Base-by-base conservation (phyloP, 2,888 invertebrate genomes). In the Nysson spinosus region DNA sequence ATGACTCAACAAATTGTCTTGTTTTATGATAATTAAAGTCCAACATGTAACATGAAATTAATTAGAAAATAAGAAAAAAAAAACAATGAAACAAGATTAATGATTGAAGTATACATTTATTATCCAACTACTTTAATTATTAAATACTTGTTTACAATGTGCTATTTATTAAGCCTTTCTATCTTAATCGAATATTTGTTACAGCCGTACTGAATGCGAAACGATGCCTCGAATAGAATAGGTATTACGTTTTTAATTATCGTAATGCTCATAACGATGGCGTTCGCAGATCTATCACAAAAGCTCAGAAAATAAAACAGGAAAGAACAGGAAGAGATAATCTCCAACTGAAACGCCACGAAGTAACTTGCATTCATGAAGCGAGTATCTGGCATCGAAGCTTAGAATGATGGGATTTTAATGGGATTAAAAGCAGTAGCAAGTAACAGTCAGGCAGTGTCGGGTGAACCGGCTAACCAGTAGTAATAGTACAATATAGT, bases 401-500 rank as follows among this genome's bases (percentile, higher is more conserved):
- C 49, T 58, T 57, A 54, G 63, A 70, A 61, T 58, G 69, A 73
- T 70, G 57, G 63, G 58, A 67, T 73, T 70, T 70, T 73, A 69
- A 67, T 67, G 63, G 66, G 73, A 73, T 74, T 73, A 71, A 62
- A 66, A 55, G 57, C 57, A 52, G 47, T 37, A 54, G 61, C 54
- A 42, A 52, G 54, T 47, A 58, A 54, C 66, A 70, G 62, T 66
- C 66, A 52, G 50, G 32, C 49, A 32, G 42, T 5, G 40, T 22
- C 44, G 35, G 24, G 12, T 24, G 54, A 30, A 39, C 26, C 12
- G 34, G 28, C 34, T 69, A 69, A 69, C 63, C 54, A 46, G 57
- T 56, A 64, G 58, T 72, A 62, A 69, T 57, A 54, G 54, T 42
- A 35, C 19, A 26, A 22, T 30, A 37, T 28, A 49, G 58, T 62